Base-by-base conservation (phyloP, 2,113 vertebrate species). In the Uria lomvia region DNA sequence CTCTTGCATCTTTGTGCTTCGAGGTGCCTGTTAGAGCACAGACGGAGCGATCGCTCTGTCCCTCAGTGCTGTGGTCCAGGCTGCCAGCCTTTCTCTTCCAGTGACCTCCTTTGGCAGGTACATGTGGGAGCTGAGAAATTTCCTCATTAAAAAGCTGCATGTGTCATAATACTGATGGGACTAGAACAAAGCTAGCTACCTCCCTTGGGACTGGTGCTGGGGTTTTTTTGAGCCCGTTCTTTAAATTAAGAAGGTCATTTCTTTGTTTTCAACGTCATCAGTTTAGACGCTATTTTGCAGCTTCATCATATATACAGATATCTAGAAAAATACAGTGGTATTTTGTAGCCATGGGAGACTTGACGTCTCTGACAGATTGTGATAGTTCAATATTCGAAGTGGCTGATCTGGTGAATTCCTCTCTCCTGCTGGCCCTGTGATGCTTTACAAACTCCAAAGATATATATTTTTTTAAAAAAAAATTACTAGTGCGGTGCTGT, bases 81-180 rank as follows among this genome's bases (percentile, higher is more conserved):
- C 88, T 67, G 40, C 56, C 78, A 47, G n/a, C 6, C 6, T 3
- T n/a, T 18, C 29, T 65, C 34, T 90, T 42, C 9, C 45, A 0
- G 0, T 42, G 47, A 50, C 76, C 76, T 80, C 67, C 26, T 38
- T 32, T 65, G 94, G 72, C 92, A 79, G 94, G 70, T 90, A 36
- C 77, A 56, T 34, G 8, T 5, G 38, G 89, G 76, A 85, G 73
- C 11, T 75, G 70, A 66, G 80, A 22, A 29, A 52, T 60, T 40
- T 77, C 77, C 91, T 97, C 90, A 58, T 96, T 96, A 96, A 88
- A 84, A 75, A 91, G 11, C 93, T 72, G 52, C 6, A 0, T n/a
- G 91, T 95, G 93, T 90, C 93, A 58, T 14, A 43, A n/a, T 58
- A 24, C 66, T 82, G 76, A 87, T 40, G 91, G 80, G 89, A 49